Evolutionary conservation across 2,888 invertebrate species (phyloP).

Genomic region (Drosophila helvetica): DNA sequence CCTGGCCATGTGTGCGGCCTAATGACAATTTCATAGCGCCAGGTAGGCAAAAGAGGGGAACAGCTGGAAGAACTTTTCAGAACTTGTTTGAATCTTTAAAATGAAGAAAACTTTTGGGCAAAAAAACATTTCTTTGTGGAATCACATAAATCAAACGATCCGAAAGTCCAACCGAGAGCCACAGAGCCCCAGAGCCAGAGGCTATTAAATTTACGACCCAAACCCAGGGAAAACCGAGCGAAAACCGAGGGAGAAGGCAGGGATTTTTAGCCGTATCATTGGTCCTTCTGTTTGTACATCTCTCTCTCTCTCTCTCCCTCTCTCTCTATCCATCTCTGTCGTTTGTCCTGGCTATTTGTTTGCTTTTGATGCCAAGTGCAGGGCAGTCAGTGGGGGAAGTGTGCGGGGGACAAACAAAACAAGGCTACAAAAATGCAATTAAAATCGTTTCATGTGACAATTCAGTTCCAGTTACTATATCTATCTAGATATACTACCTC

Average conservation of each 20-base stretch:
- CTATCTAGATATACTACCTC: background rate
- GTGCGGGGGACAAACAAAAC: constrained; percentile 40
- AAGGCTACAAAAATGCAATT: constrained; percentile 65
- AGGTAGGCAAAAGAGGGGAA: background rate
- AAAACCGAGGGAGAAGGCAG: constrained; percentile 1
- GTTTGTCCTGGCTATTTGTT: constrained; percentile 38
- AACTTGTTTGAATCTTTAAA: constrained; percentile 21
- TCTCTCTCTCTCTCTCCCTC: constrained; percentile 36
- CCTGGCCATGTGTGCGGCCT: constrained; percentile 29
- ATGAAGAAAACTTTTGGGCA: constrained; percentile 7
- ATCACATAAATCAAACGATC: constrained; percentile 53
- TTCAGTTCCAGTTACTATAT: constrained; percentile 19
- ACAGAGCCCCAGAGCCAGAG: constrained; percentile 60
- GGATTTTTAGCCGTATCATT: constrained; percentile 52
- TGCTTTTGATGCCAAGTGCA: constrained; percentile 44
- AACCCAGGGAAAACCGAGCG: constrained; percentile 24
- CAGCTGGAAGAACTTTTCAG: background rate
- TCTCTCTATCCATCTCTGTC: constrained; percentile 39
- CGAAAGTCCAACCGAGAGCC: constrained; percentile 53
- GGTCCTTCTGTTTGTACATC: constrained; percentile 46
- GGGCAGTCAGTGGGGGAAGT: background rate
- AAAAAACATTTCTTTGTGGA: constrained; percentile 34
- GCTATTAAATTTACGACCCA: constrained; percentile 69
- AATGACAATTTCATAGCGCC: constrained; percentile 49
- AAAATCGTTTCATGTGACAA: constrained; percentile 75